Percentiles rank a stretch among this genome's conserved stretches.
Conservation (phyloP, 2,797 vertebrate genomes). For the Acanthurus leucopareius region DNA sequence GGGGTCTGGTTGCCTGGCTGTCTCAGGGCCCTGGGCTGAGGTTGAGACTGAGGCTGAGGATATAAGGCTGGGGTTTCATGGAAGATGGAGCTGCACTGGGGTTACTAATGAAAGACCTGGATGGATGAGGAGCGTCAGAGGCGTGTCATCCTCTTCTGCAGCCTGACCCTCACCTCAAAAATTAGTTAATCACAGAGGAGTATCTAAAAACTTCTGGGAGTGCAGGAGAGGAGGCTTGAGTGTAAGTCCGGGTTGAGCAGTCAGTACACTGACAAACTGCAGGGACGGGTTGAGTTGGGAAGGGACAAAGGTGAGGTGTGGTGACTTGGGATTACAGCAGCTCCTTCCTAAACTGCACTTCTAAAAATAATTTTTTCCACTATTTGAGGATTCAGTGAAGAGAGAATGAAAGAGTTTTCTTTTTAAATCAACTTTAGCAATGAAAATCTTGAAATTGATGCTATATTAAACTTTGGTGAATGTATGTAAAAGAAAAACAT, state of each 20-base stretch:
- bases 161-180: slow-evolving; percentile 77
- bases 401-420: slow-evolving; percentile 55
- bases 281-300: slow-evolving; percentile 48
- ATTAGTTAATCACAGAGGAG: slow-evolving; percentile 69
- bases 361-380: slow-evolving; percentile 69
- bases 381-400: slow-evolving; percentile 52
- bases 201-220: slow-evolving; percentile 46
- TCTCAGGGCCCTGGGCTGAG: slow-evolving; percentile 74
- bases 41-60: slow-evolving; percentile 65
- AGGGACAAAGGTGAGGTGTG: slow-evolving; percentile 59
- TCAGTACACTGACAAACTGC: slow-evolving; percentile 41
- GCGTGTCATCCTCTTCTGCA: slow-evolving; percentile 78
- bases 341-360: slow-evolving; percentile 69
- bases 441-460: slow-evolving; percentile 58
- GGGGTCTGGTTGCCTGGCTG: slow-evolving; percentile 80
- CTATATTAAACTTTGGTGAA: slow-evolving; percentile 45
- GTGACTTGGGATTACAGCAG: slow-evolving; percentile 67
- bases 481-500: slow-evolving; percentile 18
- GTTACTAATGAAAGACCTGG: slow-evolving; percentile 82
- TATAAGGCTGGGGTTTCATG: slow-evolving; percentile 75
- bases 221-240: slow-evolving; percentile 24
- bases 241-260: slow-evolving; percentile 38
- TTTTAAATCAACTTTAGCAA: slow-evolving; percentile 54
- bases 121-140: slow-evolving; percentile 82
- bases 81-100: slow-evolving; percentile 50